Evolutionary conservation across 2,113 vertebrate species (phyloP), one percentile per base, ranked within the genome.

Genomic region (Callaeas wilsoni): DNA sequence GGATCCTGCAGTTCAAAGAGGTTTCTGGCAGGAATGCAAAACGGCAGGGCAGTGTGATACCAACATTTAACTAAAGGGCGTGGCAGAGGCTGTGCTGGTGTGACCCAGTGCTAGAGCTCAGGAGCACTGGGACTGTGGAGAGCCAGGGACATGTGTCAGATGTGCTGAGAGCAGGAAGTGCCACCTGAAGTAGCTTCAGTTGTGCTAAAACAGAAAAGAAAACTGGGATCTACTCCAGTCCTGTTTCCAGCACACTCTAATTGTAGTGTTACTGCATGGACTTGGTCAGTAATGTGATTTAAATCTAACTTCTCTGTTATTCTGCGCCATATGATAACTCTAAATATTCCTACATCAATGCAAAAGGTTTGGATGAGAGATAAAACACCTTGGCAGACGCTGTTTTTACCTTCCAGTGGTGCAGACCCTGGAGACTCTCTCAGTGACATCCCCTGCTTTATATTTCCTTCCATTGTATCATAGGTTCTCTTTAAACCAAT

Each of bases 381-480:
- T 22, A 27, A 7, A 89, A 21, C 63, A 80, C 9, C 17, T 52
- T 47, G 74, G 17, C 83, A 70, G 32, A 4, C 50, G 44, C 47
- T 22, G 33, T 4, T 67, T 71, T 93, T 98, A 99, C 99, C 99
- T 95, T 99, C 99, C 73, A 99, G 98, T 0, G 98, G 99, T 53
- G 98, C 98, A 29, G 98, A 98, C 6, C 98, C 98, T 13, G 98
- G 97, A 93, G 98, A 98, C 35, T 99, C 99, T 80, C 99, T 98
- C 94, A 98, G 96, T 6, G 99, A 96, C 81, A 99, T 98, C 32
- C 98, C 98, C 93, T 98, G 98, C 85, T 98, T 98, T 96, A 99
- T 95, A 79, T 97, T 98, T 87, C 98, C 99, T 95, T 99, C 99
- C 96, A 99, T 99, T 86, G 99, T 98, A 25, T 99, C 99, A 60